These are phyloP conservation scores for Chitala chitala DNA, from an alignment of 2,113 vertebrate genomes.

Conservation along the genomic window DNA sequence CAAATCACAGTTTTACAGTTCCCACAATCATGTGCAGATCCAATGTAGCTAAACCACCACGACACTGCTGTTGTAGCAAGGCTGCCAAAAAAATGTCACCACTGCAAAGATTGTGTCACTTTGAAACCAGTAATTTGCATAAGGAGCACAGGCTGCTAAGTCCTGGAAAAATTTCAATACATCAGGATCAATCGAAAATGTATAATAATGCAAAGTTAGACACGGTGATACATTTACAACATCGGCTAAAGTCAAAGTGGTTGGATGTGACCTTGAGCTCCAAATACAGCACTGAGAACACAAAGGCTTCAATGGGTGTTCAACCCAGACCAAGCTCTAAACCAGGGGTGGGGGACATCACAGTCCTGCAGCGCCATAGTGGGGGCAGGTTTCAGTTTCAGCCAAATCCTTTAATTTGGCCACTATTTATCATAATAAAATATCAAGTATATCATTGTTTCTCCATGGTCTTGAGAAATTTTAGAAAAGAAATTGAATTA, in stretches of 20 bases:
- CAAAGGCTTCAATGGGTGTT: neutral
- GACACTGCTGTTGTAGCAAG: conserved; percentile 55
- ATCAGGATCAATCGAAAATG: neutral
- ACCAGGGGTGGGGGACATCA: no score
- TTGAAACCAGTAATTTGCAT: conserved; percentile 10
- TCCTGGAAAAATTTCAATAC: conserved; percentile 3
- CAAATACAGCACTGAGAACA: neutral
- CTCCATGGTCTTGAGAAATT: no score
- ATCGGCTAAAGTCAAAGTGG: conserved; percentile 11
- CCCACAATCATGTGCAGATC: conserved; percentile 40
- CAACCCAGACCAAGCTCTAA: neutral
- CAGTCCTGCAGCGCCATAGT: no score
- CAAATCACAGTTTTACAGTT: conserved; percentile 50
- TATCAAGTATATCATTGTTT: no score
- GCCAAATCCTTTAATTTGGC: no score
- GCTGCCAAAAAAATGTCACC: conserved; percentile 28
- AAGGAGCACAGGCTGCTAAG: neutral
- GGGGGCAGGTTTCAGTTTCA: no score
- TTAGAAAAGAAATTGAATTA: no score
- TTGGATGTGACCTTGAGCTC: neutral
- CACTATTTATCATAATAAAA: no score
- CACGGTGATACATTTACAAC: neutral
- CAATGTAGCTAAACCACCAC: conserved; percentile 42
- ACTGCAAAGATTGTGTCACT: conserved; percentile 13
- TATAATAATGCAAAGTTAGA: neutral